phyloP scores from a whole-genome alignment of 2,888 invertebrate genomes.

The Mythimna lalbum region DNA sequence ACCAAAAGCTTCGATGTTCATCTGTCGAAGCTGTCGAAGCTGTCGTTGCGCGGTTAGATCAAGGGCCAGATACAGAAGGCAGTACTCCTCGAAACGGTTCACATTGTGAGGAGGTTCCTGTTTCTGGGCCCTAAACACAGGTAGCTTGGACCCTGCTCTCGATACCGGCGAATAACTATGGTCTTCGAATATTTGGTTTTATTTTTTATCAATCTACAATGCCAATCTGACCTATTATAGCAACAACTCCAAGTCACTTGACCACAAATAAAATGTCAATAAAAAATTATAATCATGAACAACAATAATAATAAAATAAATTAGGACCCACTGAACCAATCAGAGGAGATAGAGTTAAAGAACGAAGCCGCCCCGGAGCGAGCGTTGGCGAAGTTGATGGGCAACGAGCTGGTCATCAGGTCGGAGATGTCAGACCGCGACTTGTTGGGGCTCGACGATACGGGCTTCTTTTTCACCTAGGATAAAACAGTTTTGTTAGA shows the following conservation, averaged over 20 bases:
- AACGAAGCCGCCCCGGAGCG: constrained; percentile 95
- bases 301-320: constrained; percentile 24
- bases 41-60: too few relatives aligned
- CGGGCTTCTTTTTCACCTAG: constrained; percentile 87
- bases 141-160: too few relatives aligned
- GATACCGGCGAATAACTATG: too few relatives aligned
- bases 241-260: background rate
- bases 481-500: background rate
- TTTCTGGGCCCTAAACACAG: too few relatives aligned
- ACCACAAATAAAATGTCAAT: constrained; percentile 8
- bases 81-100: too few relatives aligned
- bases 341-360: constrained; percentile 95
- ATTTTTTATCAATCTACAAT: background rate
- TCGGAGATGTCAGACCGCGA: constrained; percentile 81
- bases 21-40: too few relatives aligned
- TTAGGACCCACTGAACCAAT: constrained; percentile 93
- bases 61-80: too few relatives aligned
- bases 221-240: too few relatives aligned
- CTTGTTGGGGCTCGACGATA: constrained; percentile 79
- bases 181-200: too few relatives aligned
- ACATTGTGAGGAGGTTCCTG: too few relatives aligned
- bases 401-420: constrained; percentile 82
- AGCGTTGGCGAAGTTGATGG: constrained; percentile 89
- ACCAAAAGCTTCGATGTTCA: too few relatives aligned
- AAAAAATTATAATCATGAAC: constrained; percentile 11